Evolutionary conservation across 2,113 vertebrate species (phyloP).

Genomic region (Chlorocebus sabaeus): DNA sequence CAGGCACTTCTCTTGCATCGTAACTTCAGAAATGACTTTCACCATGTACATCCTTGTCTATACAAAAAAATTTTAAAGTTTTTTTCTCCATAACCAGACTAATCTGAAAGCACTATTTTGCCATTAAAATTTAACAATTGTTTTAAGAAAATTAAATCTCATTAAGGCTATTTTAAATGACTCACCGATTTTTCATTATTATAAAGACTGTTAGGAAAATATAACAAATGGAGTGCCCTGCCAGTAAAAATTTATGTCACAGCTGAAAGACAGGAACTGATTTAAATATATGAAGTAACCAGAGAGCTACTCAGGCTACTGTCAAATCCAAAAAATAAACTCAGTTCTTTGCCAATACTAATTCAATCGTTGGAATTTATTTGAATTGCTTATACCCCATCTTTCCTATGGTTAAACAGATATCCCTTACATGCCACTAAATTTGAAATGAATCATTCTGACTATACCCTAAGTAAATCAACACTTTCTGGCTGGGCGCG

Average conservation of each 20-base stretch:
- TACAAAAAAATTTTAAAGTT: background rate
- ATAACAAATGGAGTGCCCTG: background rate
- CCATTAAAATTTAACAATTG: background rate
- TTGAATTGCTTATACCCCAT: slow-evolving; percentile 7
- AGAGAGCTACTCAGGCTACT: slow-evolving; percentile 1
- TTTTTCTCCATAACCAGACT: background rate
- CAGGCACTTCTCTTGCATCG: background rate
- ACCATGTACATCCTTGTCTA: background rate
- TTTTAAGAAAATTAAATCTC: slow-evolving; percentile 19
- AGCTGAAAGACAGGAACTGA: slow-evolving; percentile 34
- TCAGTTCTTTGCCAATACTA: slow-evolving; percentile 27
- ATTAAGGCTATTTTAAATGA: slow-evolving; percentile 32
- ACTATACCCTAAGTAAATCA: background rate
- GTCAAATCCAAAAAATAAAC: slow-evolving; percentile 32
- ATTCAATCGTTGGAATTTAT: background rate
- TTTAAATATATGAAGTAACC: slow-evolving; percentile 39
- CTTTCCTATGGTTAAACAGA: background rate
- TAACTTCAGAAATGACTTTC: background rate
- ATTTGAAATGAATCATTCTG: background rate
- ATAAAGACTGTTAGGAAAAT: slow-evolving; percentile 3
- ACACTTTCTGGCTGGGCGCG: background rate
- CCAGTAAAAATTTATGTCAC: background rate
- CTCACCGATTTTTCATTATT: background rate
- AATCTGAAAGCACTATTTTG: slow-evolving; percentile 30
- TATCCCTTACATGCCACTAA: background rate